Percentiles rank a stretch among this genome's conserved stretches.
Conservation (phyloP, 2,113 vertebrate genomes). For the Cathartes aura region DNA sequence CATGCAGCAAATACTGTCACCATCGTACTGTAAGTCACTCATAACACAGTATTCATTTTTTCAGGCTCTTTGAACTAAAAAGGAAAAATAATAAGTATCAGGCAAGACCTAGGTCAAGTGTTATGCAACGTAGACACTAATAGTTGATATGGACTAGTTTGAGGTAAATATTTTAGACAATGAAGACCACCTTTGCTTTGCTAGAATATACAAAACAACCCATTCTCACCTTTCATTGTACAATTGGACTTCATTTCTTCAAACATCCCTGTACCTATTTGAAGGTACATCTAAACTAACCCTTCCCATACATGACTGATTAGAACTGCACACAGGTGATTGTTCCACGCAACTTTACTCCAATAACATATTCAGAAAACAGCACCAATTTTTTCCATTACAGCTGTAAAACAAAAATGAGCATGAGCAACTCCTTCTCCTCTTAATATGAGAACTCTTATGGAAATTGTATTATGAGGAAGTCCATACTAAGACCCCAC, state of each 20-base stretch:
- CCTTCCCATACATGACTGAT: accelerated
- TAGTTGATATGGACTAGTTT: background rate
- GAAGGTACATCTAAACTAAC: background rate
- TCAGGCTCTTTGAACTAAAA: background rate
- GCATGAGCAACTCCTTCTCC: background rate
- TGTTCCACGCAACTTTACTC: background rate
- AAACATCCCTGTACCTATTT: background rate
- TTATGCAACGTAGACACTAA: background rate
- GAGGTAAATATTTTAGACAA: background rate
- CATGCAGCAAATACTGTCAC: background rate
- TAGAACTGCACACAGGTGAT: background rate
- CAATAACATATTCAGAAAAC: background rate
- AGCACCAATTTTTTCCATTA: background rate
- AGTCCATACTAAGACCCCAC: background rate
- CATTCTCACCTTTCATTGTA: background rate
- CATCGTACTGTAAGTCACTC: too few relatives aligned
- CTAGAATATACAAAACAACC: background rate
- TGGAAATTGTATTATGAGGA: background rate
- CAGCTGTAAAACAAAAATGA: background rate
- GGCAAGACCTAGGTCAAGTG: background rate
- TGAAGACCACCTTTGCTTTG: background rate
- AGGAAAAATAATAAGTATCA: background rate
- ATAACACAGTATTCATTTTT: background rate
- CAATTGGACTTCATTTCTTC: background rate
- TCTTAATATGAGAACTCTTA: background rate